phyloP scores from a whole-genome alignment of 2,113 vertebrate species.

The Oryzias javanicus region DNA sequence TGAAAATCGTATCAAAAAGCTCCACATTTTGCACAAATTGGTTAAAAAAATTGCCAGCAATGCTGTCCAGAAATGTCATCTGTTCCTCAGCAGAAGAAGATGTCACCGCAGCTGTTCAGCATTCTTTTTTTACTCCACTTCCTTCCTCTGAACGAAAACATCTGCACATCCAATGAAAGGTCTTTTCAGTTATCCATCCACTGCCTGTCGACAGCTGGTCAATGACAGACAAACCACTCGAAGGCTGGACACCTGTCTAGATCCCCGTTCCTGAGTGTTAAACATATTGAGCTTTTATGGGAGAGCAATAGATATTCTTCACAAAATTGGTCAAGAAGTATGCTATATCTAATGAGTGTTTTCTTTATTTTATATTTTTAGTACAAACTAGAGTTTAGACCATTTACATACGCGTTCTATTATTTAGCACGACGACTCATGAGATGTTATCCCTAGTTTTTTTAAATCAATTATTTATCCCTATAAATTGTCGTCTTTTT shows the following conservation, averaged over 20 bases:
- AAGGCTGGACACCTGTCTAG: background rate
- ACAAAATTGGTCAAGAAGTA: conserved; percentile 2
- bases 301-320: no score
- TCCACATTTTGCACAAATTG: background rate
- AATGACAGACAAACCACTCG: background rate
- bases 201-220: conserved; percentile 26
- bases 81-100: conserved; percentile 28
- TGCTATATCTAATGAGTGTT: conserved; percentile 8
- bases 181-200: conserved; percentile 1
- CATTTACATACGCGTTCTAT: no score
- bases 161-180: conserved; percentile 9
- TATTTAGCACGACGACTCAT: no score
- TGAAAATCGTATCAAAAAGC: background rate
- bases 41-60: conserved; percentile 7
- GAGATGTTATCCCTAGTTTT: no score
- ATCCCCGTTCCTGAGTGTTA: background rate
- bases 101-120: conserved; percentile 33
- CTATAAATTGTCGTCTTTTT: no score
- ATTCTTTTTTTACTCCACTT: conserved; percentile 3
- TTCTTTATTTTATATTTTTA: no score
- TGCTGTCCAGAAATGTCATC: conserved; percentile 26
- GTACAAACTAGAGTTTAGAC: no score
- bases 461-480: no score
- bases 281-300: background rate
- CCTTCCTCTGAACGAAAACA: conserved; percentile 11